Conservation (phyloP, 2,797 vertebrate species). For the Cyprinella venusta region DNA sequence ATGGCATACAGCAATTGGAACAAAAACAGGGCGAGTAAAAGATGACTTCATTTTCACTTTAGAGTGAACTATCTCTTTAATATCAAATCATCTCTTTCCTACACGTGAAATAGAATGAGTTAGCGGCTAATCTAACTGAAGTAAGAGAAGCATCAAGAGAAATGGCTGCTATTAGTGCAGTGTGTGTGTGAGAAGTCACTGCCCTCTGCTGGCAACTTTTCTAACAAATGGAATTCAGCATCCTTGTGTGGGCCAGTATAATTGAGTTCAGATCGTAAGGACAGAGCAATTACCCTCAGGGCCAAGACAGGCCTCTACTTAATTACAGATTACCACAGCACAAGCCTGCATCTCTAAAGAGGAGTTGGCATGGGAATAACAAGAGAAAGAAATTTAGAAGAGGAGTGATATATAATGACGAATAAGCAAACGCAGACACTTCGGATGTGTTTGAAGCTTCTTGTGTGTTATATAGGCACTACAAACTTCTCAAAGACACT, state of each 20-base stretch:
- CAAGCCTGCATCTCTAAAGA: neutral
- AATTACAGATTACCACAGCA: slow-evolving; percentile 69
- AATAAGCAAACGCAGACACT: neutral
- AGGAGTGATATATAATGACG: neutral
- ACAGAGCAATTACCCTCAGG: slow-evolving; percentile 66
- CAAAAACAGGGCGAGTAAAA: neutral
- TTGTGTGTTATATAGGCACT: neutral
- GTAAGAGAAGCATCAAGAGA: slow-evolving; percentile 17
- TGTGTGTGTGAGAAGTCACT: slow-evolving; percentile 64
- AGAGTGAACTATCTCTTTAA: neutral
- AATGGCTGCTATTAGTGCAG: neutral
- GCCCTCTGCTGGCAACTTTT: slow-evolving; percentile 77
- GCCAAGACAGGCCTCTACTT: slow-evolving; percentile 58
- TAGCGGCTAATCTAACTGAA: slow-evolving; percentile 5
- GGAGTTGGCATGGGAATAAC: neutral
- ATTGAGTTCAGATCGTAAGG: slow-evolving; percentile 71
- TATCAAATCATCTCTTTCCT: slow-evolving; percentile 4
- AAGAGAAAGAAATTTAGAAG: slow-evolving; percentile 12
- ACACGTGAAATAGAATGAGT: neutral
- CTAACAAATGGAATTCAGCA: slow-evolving; percentile 5
- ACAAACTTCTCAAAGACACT: slow-evolving; percentile 32
- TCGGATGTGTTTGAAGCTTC: slow-evolving; percentile 16
- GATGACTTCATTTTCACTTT: neutral
- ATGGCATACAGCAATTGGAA: neutral
- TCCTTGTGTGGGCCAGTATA: slow-evolving; percentile 57